phyloP scores from a whole-genome alignment of 1,140 invertebrate species.

The Drosophila ohnishii region DNA sequence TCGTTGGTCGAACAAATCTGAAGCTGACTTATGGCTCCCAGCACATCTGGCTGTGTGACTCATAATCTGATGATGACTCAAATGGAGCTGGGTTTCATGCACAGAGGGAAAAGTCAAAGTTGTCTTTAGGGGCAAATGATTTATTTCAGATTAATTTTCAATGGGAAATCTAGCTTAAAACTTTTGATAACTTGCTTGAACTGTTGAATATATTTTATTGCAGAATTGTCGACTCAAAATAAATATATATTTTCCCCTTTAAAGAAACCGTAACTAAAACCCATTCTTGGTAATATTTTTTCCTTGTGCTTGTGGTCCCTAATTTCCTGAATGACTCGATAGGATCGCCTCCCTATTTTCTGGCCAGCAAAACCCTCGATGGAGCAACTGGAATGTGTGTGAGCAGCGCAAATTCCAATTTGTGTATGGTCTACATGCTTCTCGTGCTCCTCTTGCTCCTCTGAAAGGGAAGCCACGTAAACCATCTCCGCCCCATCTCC shows the following conservation, averaged over 20 bases:
- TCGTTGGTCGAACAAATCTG: conserved; percentile 19
- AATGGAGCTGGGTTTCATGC: neutral
- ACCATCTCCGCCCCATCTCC: neutral
- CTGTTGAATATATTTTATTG: neutral
- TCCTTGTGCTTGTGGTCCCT: neutral
- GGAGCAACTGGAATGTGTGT: conserved; percentile 15
- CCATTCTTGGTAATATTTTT: neutral
- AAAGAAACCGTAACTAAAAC: neutral
- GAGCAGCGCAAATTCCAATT: conserved; percentile 35
- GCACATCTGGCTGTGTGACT: conserved; percentile 17
- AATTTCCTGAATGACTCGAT: conserved; percentile 37
- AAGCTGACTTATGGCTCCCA: conserved; percentile 4
- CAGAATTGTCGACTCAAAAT: neutral
- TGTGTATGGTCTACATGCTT: conserved; percentile 4
- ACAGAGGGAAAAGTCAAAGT: neutral
- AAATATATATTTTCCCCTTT: neutral
- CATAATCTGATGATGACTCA: conserved; percentile 24
- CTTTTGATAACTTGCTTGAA: neutral
- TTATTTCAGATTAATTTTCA: neutral
- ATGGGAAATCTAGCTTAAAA: neutral
- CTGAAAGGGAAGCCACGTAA: neutral
- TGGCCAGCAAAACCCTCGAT: conserved; percentile 12
- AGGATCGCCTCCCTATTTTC: conserved; percentile 9
- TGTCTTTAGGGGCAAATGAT: too few relatives aligned
- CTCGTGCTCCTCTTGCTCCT: neutral